Conservation (phyloP, 2,797 vertebrate species). For the Cetoscarus ocellatus region DNA sequence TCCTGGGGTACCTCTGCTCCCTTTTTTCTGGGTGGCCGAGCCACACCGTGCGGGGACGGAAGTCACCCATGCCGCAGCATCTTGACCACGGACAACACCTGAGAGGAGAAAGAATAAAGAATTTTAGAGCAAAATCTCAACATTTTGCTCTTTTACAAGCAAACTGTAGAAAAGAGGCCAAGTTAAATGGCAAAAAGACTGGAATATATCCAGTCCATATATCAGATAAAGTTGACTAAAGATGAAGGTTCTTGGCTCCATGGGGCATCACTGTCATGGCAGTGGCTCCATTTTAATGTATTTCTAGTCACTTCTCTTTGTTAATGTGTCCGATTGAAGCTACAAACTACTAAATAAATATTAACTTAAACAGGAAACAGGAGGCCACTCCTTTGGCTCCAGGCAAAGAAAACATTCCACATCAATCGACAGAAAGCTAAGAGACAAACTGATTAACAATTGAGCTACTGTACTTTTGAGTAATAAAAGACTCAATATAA, state of each 20-base stretch:
- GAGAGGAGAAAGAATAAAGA: slow-evolving; percentile 1
- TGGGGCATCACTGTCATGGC: neutral
- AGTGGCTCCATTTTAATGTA: slow-evolving; percentile 12
- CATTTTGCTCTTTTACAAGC: too few species aligned
- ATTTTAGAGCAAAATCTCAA: too few species aligned
- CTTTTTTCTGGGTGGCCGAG: slow-evolving; percentile 97
- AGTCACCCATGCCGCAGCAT: slow-evolving; percentile 95
- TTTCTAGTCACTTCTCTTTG: slow-evolving; percentile 31
- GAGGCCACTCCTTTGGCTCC: slow-evolving; percentile 30
- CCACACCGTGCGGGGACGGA: slow-evolving; percentile 95
- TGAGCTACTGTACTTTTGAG: slow-evolving; percentile 5
- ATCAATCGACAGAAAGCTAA: slow-evolving; percentile 17
- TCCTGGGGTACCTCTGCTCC: slow-evolving; percentile 96
- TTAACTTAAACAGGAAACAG: slow-evolving; percentile 47
- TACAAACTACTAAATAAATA: slow-evolving; percentile 47
- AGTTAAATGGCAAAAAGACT: too few species aligned
- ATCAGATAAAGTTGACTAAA: too few species aligned
- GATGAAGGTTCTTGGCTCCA: too few species aligned
- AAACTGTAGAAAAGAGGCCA: too few species aligned
- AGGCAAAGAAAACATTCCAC: slow-evolving; percentile 48
- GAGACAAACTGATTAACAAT: slow-evolving; percentile 12
- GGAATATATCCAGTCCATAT: too few species aligned
- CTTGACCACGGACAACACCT: slow-evolving; percentile 95
- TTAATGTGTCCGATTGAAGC: slow-evolving; percentile 47
- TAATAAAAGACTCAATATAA: slow-evolving; percentile 12